Evolutionary conservation across 2,113 vertebrate genomes (phyloP), one percentile per base, ranked within the genome.

Genomic region (Elachura formosa): DNA sequence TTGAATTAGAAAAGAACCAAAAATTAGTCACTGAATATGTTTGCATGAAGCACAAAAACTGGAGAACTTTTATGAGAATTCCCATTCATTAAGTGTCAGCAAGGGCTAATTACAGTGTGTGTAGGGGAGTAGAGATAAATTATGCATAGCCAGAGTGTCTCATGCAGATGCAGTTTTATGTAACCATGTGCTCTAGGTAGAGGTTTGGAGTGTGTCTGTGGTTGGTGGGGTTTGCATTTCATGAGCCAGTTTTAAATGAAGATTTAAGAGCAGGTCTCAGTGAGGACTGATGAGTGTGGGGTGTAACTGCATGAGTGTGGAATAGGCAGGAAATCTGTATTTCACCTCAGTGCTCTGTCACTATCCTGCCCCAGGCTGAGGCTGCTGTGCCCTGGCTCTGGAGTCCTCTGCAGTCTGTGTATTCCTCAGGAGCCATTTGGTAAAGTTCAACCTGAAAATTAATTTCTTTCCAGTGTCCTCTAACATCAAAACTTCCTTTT

Each of bases 351-450:
- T 14, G 64, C 18, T 31, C 9, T 49, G 61, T 62, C 58, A 5
- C 5, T 7, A 11, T 3, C 11, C 1, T 25, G 75, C 33, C 68
- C 3, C 3, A 41, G 69, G 66, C 69, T 49, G 2, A 3, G 61
- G 40, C 58, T 64, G 72, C 48, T 21, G 63, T 49, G 71, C 71
- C 63, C 75, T 25, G 34, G 0, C 73, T 4, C 28, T 8, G 9
- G 8, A 3, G 8, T 14, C 12, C 79, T 46, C 58, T 9, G 90
- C 72, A 73, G 59, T 4, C 10, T 1, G 0, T 3, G 1, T 13
- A 1, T 33, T 86, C 67, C 67, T 54, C 8, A 20, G 67, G 40
- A 31, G 62, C 14, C 24, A 8, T 11, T 41, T 79, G 49, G 49
- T 74, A 85, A 61, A 83, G 33, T 46, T 52, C 2, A 1, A 43